phyloP scores from a whole-genome alignment of 2,113 vertebrate species.

The Amblyornis subalaris region DNA sequence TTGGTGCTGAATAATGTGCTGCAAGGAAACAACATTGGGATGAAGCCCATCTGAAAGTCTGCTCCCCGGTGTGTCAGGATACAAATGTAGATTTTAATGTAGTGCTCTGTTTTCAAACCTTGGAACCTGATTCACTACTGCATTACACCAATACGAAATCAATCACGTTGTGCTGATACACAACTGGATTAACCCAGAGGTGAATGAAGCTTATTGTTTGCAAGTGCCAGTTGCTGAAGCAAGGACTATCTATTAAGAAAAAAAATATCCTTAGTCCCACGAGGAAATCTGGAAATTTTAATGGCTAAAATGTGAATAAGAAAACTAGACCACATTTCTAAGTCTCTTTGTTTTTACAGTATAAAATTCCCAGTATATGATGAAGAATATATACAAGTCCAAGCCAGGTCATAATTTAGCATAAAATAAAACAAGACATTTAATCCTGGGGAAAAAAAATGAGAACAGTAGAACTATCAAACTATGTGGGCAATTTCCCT shows the following conservation, averaged over 20 bases:
- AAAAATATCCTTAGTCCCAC: not conserved
- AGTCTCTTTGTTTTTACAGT: conserved; percentile 54
- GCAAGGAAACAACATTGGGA: not conserved
- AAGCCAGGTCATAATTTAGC: conserved; percentile 74
- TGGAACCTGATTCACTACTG: conserved; percentile 19
- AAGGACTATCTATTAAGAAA: conserved; percentile 45
- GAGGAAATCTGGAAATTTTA: conserved; percentile 50
- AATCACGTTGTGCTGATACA: not conserved
- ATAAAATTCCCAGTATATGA: conserved; percentile 57
- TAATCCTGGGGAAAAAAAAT: conserved; percentile 70
- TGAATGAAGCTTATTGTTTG: conserved; percentile 33
- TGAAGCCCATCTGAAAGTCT: conserved; percentile 23
- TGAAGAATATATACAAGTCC: conserved; percentile 62
- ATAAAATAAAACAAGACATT: conserved; percentile 80
- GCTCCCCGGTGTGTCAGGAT: not conserved
- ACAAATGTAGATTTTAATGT: conserved; percentile 44
- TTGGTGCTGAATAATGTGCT: not conserved
- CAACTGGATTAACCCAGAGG: conserved; percentile 38
- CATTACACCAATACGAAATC: conserved; percentile 41
- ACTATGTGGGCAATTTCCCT: conserved; percentile 77
- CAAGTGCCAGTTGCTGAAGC: conserved; percentile 58
- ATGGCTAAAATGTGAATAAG: conserved; percentile 45
- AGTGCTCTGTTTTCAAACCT: conserved; percentile 12
- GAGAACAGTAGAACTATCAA: conserved; percentile 73
- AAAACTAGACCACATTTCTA: conserved; percentile 10